Percentiles rank a stretch among this genome's conserved stretches.
Conservation (phyloP, 37 sponge, comb jelly and placozoan species). For the Diacarnus erythraeanus region DNA sequence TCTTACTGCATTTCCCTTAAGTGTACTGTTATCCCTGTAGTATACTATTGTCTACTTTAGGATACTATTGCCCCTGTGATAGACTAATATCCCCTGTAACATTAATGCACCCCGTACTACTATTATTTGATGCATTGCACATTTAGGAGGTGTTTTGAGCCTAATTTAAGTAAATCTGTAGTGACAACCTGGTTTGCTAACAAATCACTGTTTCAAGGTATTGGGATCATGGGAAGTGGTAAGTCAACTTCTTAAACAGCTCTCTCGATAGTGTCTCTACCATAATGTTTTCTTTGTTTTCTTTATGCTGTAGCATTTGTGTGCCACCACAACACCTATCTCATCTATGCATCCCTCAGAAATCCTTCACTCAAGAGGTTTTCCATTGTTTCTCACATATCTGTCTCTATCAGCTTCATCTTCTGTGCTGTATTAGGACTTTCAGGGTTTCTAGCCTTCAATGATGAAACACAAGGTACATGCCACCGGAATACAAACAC, state of each 20-base stretch:
- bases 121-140: no score
- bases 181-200: conserved; percentile 33
- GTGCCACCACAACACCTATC: conserved; percentile 93
- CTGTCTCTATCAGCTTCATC: conserved; percentile 51
- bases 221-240: conserved; percentile 6
- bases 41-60: no score
- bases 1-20: background rate
- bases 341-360: conserved; percentile 77
- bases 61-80: no score
- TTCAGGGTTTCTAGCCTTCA: conserved; percentile 79
- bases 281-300: no score
- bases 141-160: conserved; percentile 41
- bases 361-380: conserved; percentile 57
- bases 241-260: no score
- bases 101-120: no score
- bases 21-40: background rate
- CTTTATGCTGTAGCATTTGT: conserved; percentile 61
- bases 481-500: no score
- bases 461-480: conserved; percentile 67
- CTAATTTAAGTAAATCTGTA: conserved; percentile 9
- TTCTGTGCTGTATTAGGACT: conserved; percentile 64
- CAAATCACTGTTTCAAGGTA: conserved; percentile 22
- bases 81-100: no score
- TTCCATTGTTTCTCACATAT: conserved; percentile 62
- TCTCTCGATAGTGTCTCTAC: no score